These are phyloP conservation scores for Ondatra zibethicus DNA, from an alignment of 2,113 vertebrate species.

Conservation along the genomic window DNA sequence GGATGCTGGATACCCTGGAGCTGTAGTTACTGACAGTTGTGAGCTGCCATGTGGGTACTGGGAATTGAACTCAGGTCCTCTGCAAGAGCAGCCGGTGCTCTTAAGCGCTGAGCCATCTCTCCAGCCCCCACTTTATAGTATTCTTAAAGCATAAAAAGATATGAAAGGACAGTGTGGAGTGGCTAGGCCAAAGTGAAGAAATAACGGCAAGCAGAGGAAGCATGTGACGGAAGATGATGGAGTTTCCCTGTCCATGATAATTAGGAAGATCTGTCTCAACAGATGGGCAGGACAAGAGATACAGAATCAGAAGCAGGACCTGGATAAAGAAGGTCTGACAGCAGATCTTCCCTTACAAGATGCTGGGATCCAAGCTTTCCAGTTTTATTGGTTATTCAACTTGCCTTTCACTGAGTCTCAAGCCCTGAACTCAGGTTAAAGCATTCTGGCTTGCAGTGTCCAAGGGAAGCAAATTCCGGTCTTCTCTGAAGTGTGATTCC, in stretches of 20 bases:
- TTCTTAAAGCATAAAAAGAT: conserved; percentile 21
- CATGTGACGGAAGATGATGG: background rate
- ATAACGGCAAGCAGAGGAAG: background rate
- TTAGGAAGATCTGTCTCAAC: background rate
- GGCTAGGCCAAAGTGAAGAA: background rate
- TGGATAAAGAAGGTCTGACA: background rate
- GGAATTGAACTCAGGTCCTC: background rate
- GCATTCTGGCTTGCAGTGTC: background rate
- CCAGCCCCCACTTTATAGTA: background rate
- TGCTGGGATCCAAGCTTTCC: background rate
- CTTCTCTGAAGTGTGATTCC: conserved; percentile 8
- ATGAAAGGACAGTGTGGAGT: background rate
- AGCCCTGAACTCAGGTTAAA: background rate
- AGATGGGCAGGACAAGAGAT: background rate
- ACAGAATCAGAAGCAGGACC: background rate
- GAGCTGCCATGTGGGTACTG: too few relatives aligned
- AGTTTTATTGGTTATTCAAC: conserved; percentile 5
- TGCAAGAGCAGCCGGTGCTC: background rate
- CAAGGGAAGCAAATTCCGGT: background rate
- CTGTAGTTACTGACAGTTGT: too few relatives aligned
- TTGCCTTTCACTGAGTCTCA: background rate
- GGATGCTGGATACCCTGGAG: too few relatives aligned
- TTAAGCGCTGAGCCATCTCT: background rate
- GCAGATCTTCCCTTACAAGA: background rate
- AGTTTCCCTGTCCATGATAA: background rate